Percentiles rank a stretch among this genome's conserved stretches.
These are phyloP conservation scores for Heliothis virescens DNA, from an alignment of 1,140 invertebrate species.

Conservation along the genomic window DNA sequence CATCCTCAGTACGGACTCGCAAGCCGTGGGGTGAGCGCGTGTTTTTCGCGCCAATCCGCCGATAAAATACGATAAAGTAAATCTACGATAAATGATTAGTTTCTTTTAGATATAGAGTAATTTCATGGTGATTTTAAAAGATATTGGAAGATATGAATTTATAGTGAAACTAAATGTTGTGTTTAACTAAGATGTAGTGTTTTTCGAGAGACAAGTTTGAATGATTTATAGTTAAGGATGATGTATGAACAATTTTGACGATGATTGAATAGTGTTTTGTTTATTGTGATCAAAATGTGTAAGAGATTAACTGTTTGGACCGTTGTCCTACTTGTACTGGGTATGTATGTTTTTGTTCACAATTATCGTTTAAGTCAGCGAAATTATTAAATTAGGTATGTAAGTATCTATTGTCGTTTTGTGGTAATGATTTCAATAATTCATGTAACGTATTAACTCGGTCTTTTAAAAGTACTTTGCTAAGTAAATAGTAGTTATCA, in stretches of 20 bases:
- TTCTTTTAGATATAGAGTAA: neutral
- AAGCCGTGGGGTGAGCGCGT: neutral
- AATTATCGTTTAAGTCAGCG: neutral
- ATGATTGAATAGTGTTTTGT: slow-evolving; percentile 23
- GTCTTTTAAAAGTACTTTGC: too few relatives aligned
- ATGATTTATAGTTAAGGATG: neutral
- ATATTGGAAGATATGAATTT: slow-evolving; percentile 13
- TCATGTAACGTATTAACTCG: too few relatives aligned
- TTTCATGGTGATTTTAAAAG: neutral
- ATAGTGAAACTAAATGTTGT: slow-evolving; percentile 9
- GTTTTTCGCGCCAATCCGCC: slow-evolving; percentile 1
- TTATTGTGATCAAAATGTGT: slow-evolving; percentile 20
- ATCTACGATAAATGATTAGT: slow-evolving; percentile 20
- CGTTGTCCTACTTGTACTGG: slow-evolving; percentile 15
- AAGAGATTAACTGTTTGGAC: slow-evolving; percentile 15
- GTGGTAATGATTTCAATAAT: too few relatives aligned
- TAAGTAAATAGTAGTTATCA: too few relatives aligned
- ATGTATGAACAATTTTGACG: slow-evolving; percentile 12
- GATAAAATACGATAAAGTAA: slow-evolving; percentile 29
- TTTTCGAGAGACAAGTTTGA: neutral
- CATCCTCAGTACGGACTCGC: slow-evolving; percentile 23
- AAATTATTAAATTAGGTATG: too few relatives aligned
- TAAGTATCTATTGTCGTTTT: too few relatives aligned
- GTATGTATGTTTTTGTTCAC: neutral
- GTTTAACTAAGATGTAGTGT: slow-evolving; percentile 20